Conservation (phyloP, 2,888 invertebrate species). For the Drosophila pegasa region DNA sequence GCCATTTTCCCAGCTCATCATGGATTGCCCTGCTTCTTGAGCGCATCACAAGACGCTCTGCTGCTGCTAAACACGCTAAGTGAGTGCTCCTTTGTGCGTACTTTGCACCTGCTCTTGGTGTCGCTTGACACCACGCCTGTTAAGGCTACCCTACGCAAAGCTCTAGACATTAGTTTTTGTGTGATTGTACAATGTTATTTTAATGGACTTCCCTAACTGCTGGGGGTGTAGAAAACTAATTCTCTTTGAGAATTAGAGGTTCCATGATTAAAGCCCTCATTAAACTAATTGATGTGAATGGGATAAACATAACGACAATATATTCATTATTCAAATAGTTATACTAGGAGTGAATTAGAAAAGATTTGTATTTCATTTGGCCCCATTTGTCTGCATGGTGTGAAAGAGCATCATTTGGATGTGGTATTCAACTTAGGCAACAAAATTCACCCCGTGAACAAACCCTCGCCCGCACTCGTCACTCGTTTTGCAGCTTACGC, state of each 20-base stretch:
- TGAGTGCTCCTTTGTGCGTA: conserved; percentile 77
- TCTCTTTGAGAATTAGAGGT: no score
- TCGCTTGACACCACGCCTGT: not conserved
- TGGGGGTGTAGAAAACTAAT: no score
- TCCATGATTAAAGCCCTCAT: not conserved
- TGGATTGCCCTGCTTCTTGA: conserved; percentile 42
- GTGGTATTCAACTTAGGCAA: conserved; percentile 30
- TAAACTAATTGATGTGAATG: not conserved
- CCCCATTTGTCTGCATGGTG: not conserved
- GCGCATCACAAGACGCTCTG: conserved; percentile 41
- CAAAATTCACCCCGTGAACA: conserved; percentile 8
- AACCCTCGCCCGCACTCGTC: conserved; percentile 11
- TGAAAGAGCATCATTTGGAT: conserved; percentile 1
- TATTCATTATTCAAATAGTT: not conserved
- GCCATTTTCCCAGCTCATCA: conserved; percentile 47
- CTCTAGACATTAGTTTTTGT: not conserved
- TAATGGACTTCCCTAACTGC: no score
- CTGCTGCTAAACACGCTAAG: conserved; percentile 44
- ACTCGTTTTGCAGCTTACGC: conserved; percentile 48
- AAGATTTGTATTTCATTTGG: not conserved
- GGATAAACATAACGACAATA: no score
- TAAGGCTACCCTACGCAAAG: not conserved
- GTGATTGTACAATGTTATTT: not conserved
- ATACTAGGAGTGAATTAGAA: not conserved
- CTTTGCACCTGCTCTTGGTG: conserved; percentile 64